phyloP scores from a whole-genome alignment of 2,797 vertebrate genomes.

The Sciurus carolinensis region DNA sequence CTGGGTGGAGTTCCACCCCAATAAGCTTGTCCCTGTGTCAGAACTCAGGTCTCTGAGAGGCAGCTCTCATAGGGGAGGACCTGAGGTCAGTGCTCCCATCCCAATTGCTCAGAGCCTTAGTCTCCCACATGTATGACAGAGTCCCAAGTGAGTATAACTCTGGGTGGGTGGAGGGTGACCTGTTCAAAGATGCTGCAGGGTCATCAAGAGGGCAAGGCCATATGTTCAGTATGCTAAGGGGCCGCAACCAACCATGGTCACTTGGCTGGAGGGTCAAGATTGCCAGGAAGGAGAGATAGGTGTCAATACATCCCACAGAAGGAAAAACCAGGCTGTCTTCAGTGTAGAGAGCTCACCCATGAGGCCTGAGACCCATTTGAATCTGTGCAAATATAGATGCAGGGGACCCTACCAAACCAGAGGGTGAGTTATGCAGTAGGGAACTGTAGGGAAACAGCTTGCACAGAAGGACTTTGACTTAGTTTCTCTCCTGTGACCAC shows the following conservation, averaged over 20 bases:
- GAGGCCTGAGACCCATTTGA: not conserved
- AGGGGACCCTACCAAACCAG: not conserved
- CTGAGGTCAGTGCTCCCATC: no score
- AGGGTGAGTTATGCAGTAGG: no score
- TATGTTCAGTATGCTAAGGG: not conserved
- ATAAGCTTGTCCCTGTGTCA: not conserved
- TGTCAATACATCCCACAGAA: not conserved
- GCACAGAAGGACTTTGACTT: not conserved
- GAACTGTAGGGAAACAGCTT: not conserved
- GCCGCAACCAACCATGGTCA: not conserved
- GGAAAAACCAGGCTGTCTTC: not conserved
- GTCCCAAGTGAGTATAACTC: not conserved
- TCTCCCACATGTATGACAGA: fast-evolving
- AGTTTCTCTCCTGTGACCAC: not conserved
- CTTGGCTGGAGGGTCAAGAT: not conserved
- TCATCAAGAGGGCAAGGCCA: not conserved
- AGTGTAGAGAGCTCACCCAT: not conserved
- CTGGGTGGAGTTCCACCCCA: not conserved
- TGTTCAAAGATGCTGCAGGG: not conserved
- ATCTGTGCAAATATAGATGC: not conserved
- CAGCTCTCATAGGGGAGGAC: no score
- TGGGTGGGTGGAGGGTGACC: not conserved
- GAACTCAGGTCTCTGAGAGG: not conserved
- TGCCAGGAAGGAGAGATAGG: not conserved
- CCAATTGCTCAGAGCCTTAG: not conserved